A percentile compares a stretch with the other conserved stretches of the same genome.
These are phyloP conservation scores for Numenius phaeopus DNA, from an alignment of 2,797 vertebrate genomes.

Conservation along the genomic window DNA sequence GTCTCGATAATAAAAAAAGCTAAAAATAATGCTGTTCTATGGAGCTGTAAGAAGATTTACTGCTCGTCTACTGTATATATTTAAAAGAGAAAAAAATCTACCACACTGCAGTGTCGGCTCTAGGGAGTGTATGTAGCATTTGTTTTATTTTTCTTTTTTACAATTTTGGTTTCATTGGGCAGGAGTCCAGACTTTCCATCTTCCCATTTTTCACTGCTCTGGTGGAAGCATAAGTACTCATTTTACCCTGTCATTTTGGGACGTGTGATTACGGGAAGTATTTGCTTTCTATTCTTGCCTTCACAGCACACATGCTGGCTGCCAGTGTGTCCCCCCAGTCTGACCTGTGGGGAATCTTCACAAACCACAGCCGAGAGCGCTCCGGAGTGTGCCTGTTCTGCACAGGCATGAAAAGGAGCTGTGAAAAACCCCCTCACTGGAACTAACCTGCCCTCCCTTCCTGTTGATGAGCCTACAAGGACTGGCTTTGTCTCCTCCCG, in stretches of 20 bases:
- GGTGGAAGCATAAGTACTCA: constrained; percentile 36
- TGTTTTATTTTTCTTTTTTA: constrained; percentile 5
- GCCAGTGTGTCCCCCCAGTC: constrained; percentile 43
- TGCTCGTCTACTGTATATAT: constrained; percentile 45
- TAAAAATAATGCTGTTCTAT: constrained; percentile 52
- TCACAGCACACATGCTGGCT: constrained; percentile 30
- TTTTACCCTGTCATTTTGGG: constrained; percentile 56
- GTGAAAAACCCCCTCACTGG: not conserved
- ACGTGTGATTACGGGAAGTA: constrained; percentile 47
- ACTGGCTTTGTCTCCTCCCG: not conserved
- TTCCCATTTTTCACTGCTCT: not conserved
- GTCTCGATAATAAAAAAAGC: constrained; percentile 46
- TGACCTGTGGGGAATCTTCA: constrained; percentile 47
- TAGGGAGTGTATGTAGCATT: not conserved
- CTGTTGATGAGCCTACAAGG: not conserved
- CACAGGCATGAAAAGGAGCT: not conserved
- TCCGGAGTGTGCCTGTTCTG: not conserved
- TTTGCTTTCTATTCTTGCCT: constrained; percentile 66
- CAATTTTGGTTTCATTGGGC: constrained; percentile 51
- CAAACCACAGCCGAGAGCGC: not conserved
- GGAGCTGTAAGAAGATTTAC: constrained; percentile 50
- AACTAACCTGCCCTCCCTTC: not conserved
- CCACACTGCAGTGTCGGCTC: constrained; percentile 30
- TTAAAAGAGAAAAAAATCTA: constrained; percentile 38
- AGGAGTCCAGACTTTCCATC: constrained; percentile 59